Evolutionary conservation across 2,797 vertebrate genomes (phyloP), one percentile per base, ranked within the genome.

Genomic region (Pteropus rufus): DNA sequence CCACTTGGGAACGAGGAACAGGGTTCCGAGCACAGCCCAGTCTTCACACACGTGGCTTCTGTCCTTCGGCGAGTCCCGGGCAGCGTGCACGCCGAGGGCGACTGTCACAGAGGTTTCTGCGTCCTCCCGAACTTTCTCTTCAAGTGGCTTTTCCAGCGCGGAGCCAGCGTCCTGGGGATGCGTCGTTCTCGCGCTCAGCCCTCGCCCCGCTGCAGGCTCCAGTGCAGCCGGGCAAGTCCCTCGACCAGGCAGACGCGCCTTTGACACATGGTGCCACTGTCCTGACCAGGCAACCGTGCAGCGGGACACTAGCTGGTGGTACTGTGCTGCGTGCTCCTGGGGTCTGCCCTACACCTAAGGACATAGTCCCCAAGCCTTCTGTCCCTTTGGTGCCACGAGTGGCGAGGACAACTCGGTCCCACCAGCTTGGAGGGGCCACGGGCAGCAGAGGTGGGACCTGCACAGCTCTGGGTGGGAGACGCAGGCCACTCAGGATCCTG

Each of bases 41-140:
- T 39, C 14, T 7, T 19, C 26, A 21, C 26, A 16, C 0, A 23
- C 0, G 12, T 0, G 0, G 34, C 65, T 15, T 23, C 23, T 0
- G 1, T 34, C 70, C 60, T 41, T 19, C 0, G 4, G 39, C 0
- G 58, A 41, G 31, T 15, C 14, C 3, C 1, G 31, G 44, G 58
- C 36, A 14, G 41, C 15, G 58, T 15, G 16, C 4, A 26, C 31
- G 21, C 0, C 2, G 4, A 4, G 7, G 18, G 29, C 23, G 12
- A 29, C 31, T 19, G 44, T 11, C 1, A 12, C 62, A 2, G 1
- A 2, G 7, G 15, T 10, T n/a, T 62, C 83, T 23, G 23, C 36
- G 18, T 54, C 19, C 10, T 8, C 65, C 8, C 0, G 7, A 7
- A n/a, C 4, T 0, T 26, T 1, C 67, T 72, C 4, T 12, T 36